phyloP scores from a whole-genome alignment of 2,113 vertebrate genomes.

The Petaurus breviceps region DNA sequence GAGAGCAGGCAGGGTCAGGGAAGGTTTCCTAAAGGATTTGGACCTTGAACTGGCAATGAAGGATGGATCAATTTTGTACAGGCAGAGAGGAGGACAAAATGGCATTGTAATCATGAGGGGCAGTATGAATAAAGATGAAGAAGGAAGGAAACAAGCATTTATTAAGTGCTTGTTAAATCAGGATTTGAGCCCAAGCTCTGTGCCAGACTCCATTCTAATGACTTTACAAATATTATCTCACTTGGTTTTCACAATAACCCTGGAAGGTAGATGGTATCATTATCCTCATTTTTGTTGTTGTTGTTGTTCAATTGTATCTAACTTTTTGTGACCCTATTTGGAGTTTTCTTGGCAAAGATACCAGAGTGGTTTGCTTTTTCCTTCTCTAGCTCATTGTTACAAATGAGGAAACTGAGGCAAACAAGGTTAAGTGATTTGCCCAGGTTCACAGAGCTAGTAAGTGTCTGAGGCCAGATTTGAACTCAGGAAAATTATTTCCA shows the following conservation, averaged over 20 bases:
- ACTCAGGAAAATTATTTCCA: neutral
- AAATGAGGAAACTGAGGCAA: neutral
- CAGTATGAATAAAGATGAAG: neutral
- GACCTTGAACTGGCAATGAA: neutral
- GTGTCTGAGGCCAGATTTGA: neutral
- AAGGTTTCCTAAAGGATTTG: neutral
- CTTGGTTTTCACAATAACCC: neutral
- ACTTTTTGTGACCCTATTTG: neutral
- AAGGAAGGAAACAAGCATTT: neutral
- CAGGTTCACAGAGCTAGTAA: neutral
- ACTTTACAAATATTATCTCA: neutral
- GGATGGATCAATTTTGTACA: neutral
- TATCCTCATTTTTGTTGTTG: neutral
- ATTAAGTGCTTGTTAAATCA: neutral
- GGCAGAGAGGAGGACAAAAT: neutral
- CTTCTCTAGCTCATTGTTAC: neutral
- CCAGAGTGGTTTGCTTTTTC: neutral
- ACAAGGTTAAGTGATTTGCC: neutral
- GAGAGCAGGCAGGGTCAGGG: neutral
- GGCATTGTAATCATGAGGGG: neutral
- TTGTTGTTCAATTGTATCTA: neutral
- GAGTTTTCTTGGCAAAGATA: neutral
- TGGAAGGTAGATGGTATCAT: neutral
- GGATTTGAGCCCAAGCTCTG: neutral
- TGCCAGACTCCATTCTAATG: neutral